Base-by-base conservation (phyloP, 2,797 vertebrate genomes). In the Leuciscus waleckii region DNA sequence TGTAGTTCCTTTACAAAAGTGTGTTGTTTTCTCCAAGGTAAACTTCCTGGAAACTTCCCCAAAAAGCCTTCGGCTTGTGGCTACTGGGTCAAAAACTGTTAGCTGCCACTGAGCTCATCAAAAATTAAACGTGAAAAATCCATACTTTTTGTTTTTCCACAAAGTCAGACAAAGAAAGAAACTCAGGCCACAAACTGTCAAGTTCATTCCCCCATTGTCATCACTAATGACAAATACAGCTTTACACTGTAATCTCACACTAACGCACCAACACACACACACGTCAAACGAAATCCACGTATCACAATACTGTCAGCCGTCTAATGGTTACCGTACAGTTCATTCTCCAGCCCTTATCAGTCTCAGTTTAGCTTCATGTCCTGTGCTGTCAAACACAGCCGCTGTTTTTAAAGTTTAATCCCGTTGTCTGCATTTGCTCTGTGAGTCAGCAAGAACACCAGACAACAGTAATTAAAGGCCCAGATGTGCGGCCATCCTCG, bases 331-430 rank as follows among this genome's bases (percentile, higher is more conserved):
- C 23, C 4, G 9, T 41, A 26, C 14, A 32, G 73, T 23, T 78
- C 78, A 78, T 78, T 84, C 82, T 78, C 74, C 49, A 56, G 63
- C 49, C 35, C 61, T 78, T 84, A 84, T 84, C 74, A 54, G n/a
- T 75, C 61, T 77, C 56, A 39, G n/a, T 84, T 78, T 54, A 56
- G 63, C 74, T 46, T 41, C 63, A 41, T 84, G 82, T 58, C 74
- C 63, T 78, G 82, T 56, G 63, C 63, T 43, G 74, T 84, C 82
- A 84, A 56, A 68, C 82, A 83, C 35, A 84, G 46, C 17, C 35
- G 23, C 17, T 69, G 63, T 68, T 69, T 78, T 69, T 46, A 61
- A 84, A 75, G 49, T 77, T 67, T 43, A 84, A 84, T 84, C 74
- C 74, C 13, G 2, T 75, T 67, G 73, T 83, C 61, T 0, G 61